A percentile compares a stretch with the other conserved stretches of the same genome.
Evolutionary conservation across 2,113 vertebrate species (phyloP).

Genomic region (Phainopepla nitens): DNA sequence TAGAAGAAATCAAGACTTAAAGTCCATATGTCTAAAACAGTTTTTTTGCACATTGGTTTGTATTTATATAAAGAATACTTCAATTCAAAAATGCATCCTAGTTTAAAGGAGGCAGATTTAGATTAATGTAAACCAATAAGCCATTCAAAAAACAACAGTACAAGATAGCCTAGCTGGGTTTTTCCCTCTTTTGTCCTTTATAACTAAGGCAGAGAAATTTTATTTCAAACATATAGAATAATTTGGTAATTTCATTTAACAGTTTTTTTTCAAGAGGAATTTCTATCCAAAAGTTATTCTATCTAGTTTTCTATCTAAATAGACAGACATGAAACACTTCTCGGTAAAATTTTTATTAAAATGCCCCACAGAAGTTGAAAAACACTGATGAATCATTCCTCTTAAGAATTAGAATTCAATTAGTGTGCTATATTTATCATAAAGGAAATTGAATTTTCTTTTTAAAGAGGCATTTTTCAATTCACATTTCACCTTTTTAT

Average conservation of each 20-base stretch:
- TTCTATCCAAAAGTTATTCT: background rate
- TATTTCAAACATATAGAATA: background rate
- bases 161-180: background rate
- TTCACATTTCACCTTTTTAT: background rate
- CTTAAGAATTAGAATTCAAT: conserved; percentile 10
- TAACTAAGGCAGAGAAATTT: background rate
- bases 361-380: background rate
- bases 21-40: background rate
- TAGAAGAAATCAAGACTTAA: background rate
- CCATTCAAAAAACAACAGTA: background rate
- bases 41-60: background rate
- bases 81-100: background rate
- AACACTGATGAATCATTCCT: conserved; percentile 10
- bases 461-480: background rate
- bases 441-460: background rate
- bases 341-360: background rate
- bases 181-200: background rate
- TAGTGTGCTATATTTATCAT: background rate
- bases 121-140: background rate
- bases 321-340: background rate
- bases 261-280: background rate
- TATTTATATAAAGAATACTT: background rate
- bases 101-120: background rate
- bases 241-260: background rate
- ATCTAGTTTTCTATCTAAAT: background rate